These are phyloP conservation scores for Dromococcyx pavoninus DNA, from an alignment of 2,797 vertebrate genomes.

Conservation along the genomic window DNA sequence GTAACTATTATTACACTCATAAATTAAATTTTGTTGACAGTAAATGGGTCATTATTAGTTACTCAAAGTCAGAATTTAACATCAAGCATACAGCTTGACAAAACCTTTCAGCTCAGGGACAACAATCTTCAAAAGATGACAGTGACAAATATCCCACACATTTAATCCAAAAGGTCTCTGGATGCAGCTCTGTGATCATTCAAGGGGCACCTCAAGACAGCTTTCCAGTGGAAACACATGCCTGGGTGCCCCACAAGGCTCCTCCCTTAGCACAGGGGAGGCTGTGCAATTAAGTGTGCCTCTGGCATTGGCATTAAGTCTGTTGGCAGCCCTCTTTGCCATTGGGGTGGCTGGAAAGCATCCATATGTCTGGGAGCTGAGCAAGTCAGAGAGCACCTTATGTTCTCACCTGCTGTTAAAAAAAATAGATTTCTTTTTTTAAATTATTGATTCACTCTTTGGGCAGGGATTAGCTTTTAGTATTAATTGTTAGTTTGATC, in stretches of 20 bases:
- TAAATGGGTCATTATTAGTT: conserved; percentile 28
- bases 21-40: conserved; percentile 34
- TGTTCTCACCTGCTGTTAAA: neutral
- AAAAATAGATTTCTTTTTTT: neutral
- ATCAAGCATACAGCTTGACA: neutral
- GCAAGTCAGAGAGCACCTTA: neutral
- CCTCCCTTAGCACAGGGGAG: neutral
- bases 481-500: neutral
- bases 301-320: neutral
- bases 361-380: neutral
- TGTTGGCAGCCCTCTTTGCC: neutral
- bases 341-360: neutral
- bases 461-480: neutral
- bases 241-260: neutral
- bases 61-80: neutral
- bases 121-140: neutral
- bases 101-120: neutral
- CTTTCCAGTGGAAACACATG: neutral
- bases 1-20: neutral
- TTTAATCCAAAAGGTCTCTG: neutral
- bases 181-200: neutral
- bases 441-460: neutral
- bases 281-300: neutral
- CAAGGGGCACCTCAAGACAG: neutral
- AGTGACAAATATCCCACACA: neutral